Conservation (phyloP, 2,888 invertebrate species). For the Tenthredo mesomela region DNA sequence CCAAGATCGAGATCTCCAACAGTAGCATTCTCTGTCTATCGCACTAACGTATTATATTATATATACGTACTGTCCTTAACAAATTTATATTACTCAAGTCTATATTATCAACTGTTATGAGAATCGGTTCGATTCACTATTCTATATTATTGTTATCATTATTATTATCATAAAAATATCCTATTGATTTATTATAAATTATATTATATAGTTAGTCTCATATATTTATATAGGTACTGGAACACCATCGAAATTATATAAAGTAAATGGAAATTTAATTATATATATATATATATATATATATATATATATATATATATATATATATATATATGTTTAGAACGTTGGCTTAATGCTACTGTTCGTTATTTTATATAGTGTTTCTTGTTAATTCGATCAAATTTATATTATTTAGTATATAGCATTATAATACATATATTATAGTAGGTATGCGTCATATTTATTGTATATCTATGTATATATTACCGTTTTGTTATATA, state of each 20-base stretch:
- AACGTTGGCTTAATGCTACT: neutral
- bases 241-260: neutral
- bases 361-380: slow-evolving; percentile 5
- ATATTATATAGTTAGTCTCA: neutral
- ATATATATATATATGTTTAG: too few relatives aligned
- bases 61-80: neutral
- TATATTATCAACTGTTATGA: neutral
- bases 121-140: neutral
- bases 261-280: slow-evolving; percentile 9
- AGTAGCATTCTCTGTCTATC: slow-evolving; percentile 66
- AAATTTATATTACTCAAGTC: neutral
- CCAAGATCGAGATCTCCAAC: slow-evolving; percentile 36
- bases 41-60: slow-evolving; percentile 59
- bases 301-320: too few relatives aligned
- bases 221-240: neutral
- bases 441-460: neutral
- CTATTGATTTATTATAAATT: neutral
- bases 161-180: neutral
- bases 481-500: slow-evolving; percentile 7
- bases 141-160: neutral
- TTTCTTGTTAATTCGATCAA: neutral
- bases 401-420: neutral
- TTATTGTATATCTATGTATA: neutral
- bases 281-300: too few relatives aligned
- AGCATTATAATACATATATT: neutral